Conservation (phyloP, 2,797 vertebrate species). For the Scyliorhinus canicula region DNA sequence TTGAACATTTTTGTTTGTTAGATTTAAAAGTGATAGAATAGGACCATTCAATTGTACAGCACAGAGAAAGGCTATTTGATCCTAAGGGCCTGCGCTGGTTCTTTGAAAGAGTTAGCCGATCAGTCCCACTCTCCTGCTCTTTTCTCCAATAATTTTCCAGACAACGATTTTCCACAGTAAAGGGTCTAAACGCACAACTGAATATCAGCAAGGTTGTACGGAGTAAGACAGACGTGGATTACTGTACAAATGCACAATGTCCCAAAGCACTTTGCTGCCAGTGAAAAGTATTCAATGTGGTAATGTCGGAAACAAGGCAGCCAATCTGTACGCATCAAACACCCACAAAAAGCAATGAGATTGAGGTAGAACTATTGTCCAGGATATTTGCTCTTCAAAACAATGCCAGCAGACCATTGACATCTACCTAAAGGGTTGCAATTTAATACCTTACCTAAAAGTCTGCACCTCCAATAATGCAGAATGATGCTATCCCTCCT, state of each 20-base stretch:
- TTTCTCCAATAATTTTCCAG: not conserved
- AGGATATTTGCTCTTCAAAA: not conserved
- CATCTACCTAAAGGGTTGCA: not conserved
- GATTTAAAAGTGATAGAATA: not conserved
- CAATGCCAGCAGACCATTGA: not conserved
- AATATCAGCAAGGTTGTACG: not conserved
- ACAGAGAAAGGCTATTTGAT: not conserved
- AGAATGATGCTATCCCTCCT: not conserved
- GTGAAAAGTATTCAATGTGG: too few species aligned
- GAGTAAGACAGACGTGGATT: not conserved
- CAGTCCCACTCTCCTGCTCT: not conserved
- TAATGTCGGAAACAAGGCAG: not conserved
- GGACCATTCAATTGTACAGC: not conserved
- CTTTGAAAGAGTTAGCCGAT: not conserved
- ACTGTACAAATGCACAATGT: too few species aligned
- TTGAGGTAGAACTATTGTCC: not conserved
- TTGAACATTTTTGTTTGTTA: not conserved
- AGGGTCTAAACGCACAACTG: too few species aligned
- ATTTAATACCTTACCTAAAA: not conserved
- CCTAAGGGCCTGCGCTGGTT: too few species aligned
- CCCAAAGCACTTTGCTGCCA: too few species aligned
- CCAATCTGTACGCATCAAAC: not conserved
- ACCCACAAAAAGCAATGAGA: not conserved
- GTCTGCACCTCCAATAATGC: not conserved
- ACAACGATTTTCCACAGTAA: not conserved